Conservation (phyloP, 1,140 invertebrate genomes). For the Drosophila insularis region DNA sequence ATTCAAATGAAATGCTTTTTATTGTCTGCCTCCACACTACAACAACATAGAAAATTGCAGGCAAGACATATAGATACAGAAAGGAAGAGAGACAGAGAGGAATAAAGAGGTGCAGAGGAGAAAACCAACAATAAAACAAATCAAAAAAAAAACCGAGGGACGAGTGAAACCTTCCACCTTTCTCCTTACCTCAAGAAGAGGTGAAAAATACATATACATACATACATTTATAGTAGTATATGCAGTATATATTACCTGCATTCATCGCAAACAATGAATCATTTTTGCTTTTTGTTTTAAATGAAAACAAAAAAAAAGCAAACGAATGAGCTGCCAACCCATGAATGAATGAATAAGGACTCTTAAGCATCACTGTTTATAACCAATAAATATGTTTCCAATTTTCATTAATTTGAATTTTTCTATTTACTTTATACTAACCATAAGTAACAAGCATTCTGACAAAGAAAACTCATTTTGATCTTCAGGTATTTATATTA, state of each 20-base stretch:
- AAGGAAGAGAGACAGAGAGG: not conserved
- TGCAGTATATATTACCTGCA: conserved; percentile 57
- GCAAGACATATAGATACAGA: conserved; percentile 6
- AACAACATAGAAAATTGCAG: conserved; percentile 37
- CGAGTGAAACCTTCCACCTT: not conserved
- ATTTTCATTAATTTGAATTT: conserved; percentile 60
- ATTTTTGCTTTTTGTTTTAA: conserved; percentile 45
- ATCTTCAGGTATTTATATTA: no score
- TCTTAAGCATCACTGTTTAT: not conserved
- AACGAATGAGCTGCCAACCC: conserved; percentile 6
- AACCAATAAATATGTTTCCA: conserved; percentile 52
- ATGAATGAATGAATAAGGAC: conserved; percentile 2
- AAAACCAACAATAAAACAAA: conserved; percentile 27
- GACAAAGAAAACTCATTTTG: not conserved
- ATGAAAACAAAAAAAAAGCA: conserved; percentile 10
- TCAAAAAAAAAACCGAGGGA: conserved; percentile 27
- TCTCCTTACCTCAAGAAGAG: not conserved
- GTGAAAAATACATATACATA: not conserved
- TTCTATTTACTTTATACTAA: conserved; percentile 21
- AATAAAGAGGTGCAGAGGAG: not conserved
- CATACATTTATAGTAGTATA: not conserved
- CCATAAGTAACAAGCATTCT: not conserved
- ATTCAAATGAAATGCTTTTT: conserved; percentile 76
- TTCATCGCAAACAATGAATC: conserved; percentile 55
- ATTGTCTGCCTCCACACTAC: conserved; percentile 51